Percentiles rank a stretch among this genome's conserved stretches.
These are phyloP conservation scores for Eulemur coronatus DNA, from an alignment of 2,797 vertebrate genomes.

Conservation along the genomic window DNA sequence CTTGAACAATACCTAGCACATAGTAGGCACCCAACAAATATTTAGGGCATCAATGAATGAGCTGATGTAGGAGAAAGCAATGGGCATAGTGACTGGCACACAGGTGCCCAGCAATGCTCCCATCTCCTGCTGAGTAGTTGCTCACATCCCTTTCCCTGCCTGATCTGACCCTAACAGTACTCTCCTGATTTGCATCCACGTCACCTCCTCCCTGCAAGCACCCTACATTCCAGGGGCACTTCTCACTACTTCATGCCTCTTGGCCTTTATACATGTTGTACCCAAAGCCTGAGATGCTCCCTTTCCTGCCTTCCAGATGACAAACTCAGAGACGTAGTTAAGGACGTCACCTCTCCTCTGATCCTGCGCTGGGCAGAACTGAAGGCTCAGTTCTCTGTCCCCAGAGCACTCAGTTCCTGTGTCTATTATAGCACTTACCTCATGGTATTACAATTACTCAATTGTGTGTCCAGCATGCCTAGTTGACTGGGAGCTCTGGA, in stretches of 20 bases:
- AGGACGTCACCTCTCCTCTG: not conserved
- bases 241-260: not conserved
- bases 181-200: accelerated
- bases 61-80: not conserved
- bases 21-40: not conserved
- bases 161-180: not conserved
- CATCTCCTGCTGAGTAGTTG: not conserved
- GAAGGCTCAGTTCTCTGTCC: conserved; percentile 31
- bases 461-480: not conserved
- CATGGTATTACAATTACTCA: not conserved
- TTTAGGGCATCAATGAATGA: accelerated
- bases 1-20: not conserved
- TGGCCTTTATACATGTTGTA: not conserved
- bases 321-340: not conserved
- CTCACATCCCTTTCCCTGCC: not conserved
- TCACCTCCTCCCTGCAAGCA: not conserved
- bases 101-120: not conserved
- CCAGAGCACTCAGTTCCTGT: not conserved
- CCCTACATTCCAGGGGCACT: not conserved
- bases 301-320: not conserved
- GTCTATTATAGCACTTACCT: conserved; percentile 1
- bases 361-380: not conserved
- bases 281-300: not conserved
- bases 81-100: accelerated
- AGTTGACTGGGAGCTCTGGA: not conserved